These are phyloP conservation scores for Sinocyclocheilus anshuiensis DNA, from an alignment of 2,113 vertebrate genomes.

Conservation along the genomic window DNA sequence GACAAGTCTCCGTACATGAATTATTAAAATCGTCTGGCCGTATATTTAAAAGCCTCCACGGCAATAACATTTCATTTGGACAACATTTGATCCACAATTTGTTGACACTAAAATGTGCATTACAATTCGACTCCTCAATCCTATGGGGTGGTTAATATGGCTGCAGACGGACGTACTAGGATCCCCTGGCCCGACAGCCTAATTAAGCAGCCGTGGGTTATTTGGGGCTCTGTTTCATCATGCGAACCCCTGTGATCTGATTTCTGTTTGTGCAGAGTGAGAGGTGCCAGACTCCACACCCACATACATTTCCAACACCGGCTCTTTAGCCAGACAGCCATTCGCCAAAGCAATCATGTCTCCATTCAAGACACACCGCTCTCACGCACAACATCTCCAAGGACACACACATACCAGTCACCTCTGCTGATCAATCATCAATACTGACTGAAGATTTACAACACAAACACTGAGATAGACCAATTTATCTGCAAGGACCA, in stretches of 20 bases:
- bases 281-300: conserved; percentile 35
- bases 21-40: conserved; percentile 19
- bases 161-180: neutral
- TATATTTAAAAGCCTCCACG: conserved; percentile 33
- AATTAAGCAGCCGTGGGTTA: conserved; percentile 40
- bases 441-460: neutral
- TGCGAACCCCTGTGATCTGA: conserved; percentile 44
- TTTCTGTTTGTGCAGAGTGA: conserved; percentile 21
- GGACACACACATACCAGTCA: neutral
- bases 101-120: conserved; percentile 26
- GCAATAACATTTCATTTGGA: conserved; percentile 30
- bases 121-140: conserved; percentile 15
- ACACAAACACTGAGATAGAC: neutral
- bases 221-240: conserved; percentile 49
- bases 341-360: neutral
- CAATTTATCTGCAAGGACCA: neutral
- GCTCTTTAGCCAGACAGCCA: conserved; percentile 13
- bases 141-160: conserved; percentile 10
- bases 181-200: conserved; percentile 22
- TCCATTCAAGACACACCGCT: neutral
- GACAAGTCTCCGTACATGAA: conserved; percentile 10
- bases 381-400: neutral
- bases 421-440: neutral
- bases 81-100: conserved; percentile 26
- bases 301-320: conserved; percentile 27